Conservation (phyloP, 2,888 invertebrate species). For the Adelphocoris suturalis region DNA sequence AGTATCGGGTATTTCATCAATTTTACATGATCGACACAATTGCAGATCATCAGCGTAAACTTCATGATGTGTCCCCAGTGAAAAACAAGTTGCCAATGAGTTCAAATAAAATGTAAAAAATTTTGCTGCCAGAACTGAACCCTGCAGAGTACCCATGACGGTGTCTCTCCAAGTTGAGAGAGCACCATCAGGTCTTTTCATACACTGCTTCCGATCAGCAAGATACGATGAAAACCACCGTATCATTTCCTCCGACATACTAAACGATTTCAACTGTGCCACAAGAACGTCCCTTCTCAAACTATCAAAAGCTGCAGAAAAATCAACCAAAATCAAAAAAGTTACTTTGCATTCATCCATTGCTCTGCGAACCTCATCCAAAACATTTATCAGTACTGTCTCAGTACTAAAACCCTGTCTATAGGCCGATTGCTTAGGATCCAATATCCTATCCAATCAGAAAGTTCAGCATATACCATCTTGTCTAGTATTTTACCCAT, state of each 20-base stretch:
- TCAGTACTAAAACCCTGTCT: neutral
- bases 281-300: neutral
- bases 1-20: neutral
- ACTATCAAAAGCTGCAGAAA: slow-evolving; percentile 20
- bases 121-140: neutral
- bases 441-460: neutral
- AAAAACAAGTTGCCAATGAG: neutral
- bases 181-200: neutral
- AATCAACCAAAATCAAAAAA: slow-evolving; percentile 15
- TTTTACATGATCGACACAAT: neutral
- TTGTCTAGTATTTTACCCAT: slow-evolving; percentile 28
- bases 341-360: neutral
- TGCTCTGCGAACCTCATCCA: slow-evolving; percentile 1
- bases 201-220: neutral
- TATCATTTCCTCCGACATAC: neutral
- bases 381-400: neutral
- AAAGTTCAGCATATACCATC: neutral
- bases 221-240: slow-evolving; percentile 14
- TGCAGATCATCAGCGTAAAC: slow-evolving; percentile 18
- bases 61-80: neutral
- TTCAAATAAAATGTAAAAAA: neutral
- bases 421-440: slow-evolving; percentile 26
- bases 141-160: slow-evolving; percentile 12
- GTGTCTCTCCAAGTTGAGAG: slow-evolving; percentile 23
- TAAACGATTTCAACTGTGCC: neutral